Evolutionary conservation across 2,113 vertebrate genomes (phyloP), one percentile per base, ranked within the genome.

Genomic region (Macquaria australasica): DNA sequence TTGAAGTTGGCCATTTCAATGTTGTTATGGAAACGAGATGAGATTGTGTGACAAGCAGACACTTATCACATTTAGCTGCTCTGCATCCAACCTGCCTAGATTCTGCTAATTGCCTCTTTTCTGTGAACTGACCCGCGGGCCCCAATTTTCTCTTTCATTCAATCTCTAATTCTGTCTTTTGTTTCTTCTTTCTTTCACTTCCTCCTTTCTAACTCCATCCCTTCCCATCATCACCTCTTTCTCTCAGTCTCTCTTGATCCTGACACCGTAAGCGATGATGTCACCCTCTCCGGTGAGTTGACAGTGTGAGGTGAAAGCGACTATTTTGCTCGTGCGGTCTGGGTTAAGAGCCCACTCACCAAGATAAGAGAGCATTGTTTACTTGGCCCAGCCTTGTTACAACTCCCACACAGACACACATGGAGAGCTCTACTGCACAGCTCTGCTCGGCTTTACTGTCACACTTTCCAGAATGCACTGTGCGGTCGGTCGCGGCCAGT

Each of bases 11-110:
- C 60, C 75, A 90, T 93, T 90, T 91, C 63, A 70, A 91, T 89
- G 94, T 96, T 94, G 94, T 95, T 95, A 95, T 95, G 94, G 95
- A 94, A 95, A 95, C 93, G 75, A 86, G 89, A 91, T 90, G 83
- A 88, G 84, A 92, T 87, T 71, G 75, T 79, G 56, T 90, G 90
- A 95, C 84, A 87, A 90, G 85, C 72, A 84, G 86, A 90, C 84
- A 86, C 84, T 93, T 93, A 82, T 92, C 90, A 89, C 82, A 85
- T 87, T 82, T 78, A 71, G 79, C 90, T 79, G 81, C 84, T 90
- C 48, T 10, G 51, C 80, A 86, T 90, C 73, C 82, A 87, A 84
- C 92, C 88, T 89, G 79, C 71, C 23, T 50, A 72, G 34, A 81
- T 87, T 90, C 84, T 86, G 80, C 63, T 89, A 93, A 94, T 94